Percentiles rank a stretch among this genome's conserved stretches.
Conservation (phyloP, 2,888 invertebrate species). For the Drosophila subquinaria region DNA sequence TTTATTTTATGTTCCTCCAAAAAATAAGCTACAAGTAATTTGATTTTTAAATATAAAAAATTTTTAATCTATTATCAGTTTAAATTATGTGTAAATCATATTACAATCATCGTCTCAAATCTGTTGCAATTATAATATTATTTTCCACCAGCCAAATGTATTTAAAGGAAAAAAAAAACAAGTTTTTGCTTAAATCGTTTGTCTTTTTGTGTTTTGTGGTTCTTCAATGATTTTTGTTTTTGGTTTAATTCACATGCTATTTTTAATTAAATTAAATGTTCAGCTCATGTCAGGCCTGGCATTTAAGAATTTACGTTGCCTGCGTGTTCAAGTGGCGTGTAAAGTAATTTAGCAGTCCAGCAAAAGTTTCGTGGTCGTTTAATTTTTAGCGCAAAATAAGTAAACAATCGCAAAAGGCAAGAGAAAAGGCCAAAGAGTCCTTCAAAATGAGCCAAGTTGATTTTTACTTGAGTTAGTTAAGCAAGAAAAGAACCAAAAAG, state of each 20-base stretch:
- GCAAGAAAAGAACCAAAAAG: conserved; percentile 39
- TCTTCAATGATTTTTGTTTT: background rate
- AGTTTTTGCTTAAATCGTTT: conserved; percentile 4
- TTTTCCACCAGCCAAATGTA: background rate
- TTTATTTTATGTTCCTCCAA: too few relatives aligned
- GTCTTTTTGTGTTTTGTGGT: conserved; percentile 1
- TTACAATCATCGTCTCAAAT: background rate
- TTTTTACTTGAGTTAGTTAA: conserved; percentile 62
- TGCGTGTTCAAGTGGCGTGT: conserved; percentile 81
- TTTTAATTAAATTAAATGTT: conserved; percentile 75
- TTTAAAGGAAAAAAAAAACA: conserved; percentile 1
- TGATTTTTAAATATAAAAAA: too few relatives aligned
- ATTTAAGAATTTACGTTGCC: conserved; percentile 59
- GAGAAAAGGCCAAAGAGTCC: conserved; percentile 58
- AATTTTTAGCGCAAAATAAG: conserved; percentile 75
- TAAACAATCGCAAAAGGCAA: conserved; percentile 65
- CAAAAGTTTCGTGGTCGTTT: conserved; percentile 60
- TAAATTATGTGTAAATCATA: too few relatives aligned
- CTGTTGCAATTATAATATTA: background rate
- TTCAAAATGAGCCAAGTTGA: conserved; percentile 58
- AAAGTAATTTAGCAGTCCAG: conserved; percentile 68
- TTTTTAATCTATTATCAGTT: too few relatives aligned
- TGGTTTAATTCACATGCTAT: conserved; percentile 27
- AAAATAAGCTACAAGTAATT: too few relatives aligned
- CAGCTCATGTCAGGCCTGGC: conserved; percentile 28